phyloP scores from a whole-genome alignment of 2,888 invertebrate species.

The Ypsolopha scabrella region DNA sequence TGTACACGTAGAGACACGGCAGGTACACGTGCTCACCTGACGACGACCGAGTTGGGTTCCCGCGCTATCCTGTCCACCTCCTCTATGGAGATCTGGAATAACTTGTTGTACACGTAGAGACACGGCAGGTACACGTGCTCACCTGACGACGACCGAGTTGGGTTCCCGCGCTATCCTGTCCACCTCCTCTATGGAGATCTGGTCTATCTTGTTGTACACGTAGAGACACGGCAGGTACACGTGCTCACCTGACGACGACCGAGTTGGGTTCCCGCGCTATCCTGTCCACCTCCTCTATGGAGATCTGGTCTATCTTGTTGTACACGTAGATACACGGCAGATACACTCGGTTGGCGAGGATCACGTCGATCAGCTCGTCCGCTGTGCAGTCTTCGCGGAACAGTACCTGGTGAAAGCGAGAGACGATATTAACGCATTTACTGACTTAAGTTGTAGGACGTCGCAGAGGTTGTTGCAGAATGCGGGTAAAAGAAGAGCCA shows the following conservation, averaged over 20 bases:
- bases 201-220: not conserved
- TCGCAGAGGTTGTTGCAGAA: too few relatives aligned
- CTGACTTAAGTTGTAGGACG: not conserved
- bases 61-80: too few relatives aligned
- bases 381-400: slow-evolving; percentile 96
- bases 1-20: too few relatives aligned
- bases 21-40: too few relatives aligned
- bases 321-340: slow-evolving; percentile 98
- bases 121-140: too few relatives aligned
- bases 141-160: too few relatives aligned
- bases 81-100: too few relatives aligned
- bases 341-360: slow-evolving; percentile 95
- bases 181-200: too few relatives aligned
- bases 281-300: slow-evolving; percentile 97
- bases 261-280: slow-evolving; percentile 90
- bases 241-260: slow-evolving; percentile 89
- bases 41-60: too few relatives aligned
- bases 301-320: slow-evolving; percentile 99
- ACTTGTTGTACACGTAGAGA: too few relatives aligned
- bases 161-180: too few relatives aligned
- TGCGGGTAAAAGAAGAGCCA: too few relatives aligned
- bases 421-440: not conserved
- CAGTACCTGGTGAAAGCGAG: slow-evolving; percentile 68
- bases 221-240: not conserved
- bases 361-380: slow-evolving; percentile 98